Percentiles rank a stretch among this genome's conserved stretches.
Evolutionary conservation across 1,140 invertebrate species (phyloP).

Genomic region (Papilio helenus): DNA sequence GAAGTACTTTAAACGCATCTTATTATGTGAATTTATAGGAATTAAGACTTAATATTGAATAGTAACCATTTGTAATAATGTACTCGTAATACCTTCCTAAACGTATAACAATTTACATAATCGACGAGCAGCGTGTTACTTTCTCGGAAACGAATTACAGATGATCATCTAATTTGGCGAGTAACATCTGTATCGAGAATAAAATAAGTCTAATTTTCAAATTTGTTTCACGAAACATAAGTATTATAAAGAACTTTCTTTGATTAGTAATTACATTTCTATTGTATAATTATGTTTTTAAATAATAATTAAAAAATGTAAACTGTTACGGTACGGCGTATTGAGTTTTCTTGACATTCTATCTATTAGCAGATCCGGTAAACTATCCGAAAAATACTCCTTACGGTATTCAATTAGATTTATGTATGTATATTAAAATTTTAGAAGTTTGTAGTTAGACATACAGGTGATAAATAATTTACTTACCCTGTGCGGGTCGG

Average conservation of each 20-base stretch:
- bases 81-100: neutral
- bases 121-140: neutral
- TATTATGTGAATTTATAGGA: neutral
- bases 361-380: no score
- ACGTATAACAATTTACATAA: slow-evolving; percentile 20
- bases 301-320: neutral
- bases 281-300: slow-evolving; percentile 35
- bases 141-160: slow-evolving; percentile 7
- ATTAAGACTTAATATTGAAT: neutral
- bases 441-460: neutral
- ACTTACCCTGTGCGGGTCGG: slow-evolving; percentile 65
- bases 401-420: neutral
- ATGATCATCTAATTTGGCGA: neutral
- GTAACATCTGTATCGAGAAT: slow-evolving; percentile 20
- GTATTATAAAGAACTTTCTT: neutral
- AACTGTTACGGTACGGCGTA: no score
- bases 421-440: no score
- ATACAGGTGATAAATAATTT: neutral
- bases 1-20: neutral
- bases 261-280: neutral
- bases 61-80: neutral
- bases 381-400: no score
- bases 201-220: neutral
- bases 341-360: no score
- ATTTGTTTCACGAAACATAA: slow-evolving; percentile 3